Conservation (phyloP, 2,113 vertebrate species). For the Cranoglanis bouderius region DNA sequence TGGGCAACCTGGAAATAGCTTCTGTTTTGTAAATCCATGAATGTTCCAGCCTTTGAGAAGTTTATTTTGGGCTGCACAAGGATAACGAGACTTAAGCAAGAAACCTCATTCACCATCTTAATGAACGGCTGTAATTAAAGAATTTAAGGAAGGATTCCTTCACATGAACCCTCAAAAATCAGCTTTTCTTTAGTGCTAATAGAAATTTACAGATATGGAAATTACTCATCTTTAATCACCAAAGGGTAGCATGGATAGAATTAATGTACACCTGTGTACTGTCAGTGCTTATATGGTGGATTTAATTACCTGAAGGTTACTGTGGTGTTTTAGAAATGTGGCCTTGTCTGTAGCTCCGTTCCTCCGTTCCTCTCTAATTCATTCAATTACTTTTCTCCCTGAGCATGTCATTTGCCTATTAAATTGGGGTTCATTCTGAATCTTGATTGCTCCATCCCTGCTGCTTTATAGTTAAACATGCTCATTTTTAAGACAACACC, state of each 20-base stretch:
- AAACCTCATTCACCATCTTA: not conserved
- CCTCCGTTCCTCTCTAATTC: conserved; percentile 42
- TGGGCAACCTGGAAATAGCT: not conserved
- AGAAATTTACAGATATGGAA: conserved; percentile 23
- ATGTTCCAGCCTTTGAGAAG: not conserved
- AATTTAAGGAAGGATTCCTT: not conserved
- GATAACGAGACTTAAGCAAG: not conserved
- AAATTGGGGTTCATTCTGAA: conserved; percentile 42
- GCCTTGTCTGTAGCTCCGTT: conserved; percentile 43
- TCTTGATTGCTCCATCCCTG: conserved; percentile 59
- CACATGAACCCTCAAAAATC: not conserved
- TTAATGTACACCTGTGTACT: conserved; percentile 36
- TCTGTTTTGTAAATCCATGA: not conserved
- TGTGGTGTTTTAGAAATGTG: conserved; percentile 43
- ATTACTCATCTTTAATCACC: conserved; percentile 55
- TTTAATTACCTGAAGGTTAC: conserved; percentile 36
- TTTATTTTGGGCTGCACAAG: not conserved
- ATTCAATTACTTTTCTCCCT: conserved; percentile 51
- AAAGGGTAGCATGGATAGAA: conserved; percentile 62
- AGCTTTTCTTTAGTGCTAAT: not conserved
- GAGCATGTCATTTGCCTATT: conserved; percentile 54
- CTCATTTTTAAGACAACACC: conserved; percentile 56
- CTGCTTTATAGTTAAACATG: conserved; percentile 53
- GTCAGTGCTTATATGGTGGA: conserved; percentile 32
- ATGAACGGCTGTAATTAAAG: not conserved